Evolutionary conservation across 2,113 vertebrate genomes (phyloP).

Genomic region (Nothocercus nigrocapillus): DNA sequence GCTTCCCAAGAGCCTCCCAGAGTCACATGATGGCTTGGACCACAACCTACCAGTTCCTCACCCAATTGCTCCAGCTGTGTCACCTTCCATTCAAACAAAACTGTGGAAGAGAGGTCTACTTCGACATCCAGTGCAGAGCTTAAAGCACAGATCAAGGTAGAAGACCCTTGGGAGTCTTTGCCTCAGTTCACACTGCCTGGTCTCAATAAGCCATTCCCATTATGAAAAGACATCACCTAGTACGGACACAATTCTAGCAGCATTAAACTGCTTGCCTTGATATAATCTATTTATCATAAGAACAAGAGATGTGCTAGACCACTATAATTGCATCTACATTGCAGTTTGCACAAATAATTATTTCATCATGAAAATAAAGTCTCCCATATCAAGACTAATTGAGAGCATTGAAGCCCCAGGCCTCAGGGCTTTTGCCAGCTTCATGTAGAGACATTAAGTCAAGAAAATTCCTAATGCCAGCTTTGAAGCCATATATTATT

Average conservation of each 20-base stretch:
- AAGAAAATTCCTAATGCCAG: background rate
- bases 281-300: background rate
- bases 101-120: background rate
- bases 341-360: background rate
- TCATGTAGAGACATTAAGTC: background rate
- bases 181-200: accelerated
- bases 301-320: background rate
- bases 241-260: background rate
- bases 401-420: background rate
- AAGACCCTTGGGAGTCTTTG: accelerated
- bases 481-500: background rate
- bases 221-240: background rate
- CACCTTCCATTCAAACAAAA: background rate
- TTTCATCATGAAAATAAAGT: background rate
- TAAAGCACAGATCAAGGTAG: background rate
- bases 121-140: background rate
- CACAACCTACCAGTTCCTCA: background rate
- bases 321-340: background rate
- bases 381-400: background rate
- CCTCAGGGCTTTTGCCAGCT: background rate
- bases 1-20: background rate
- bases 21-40: background rate
- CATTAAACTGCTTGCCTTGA: background rate
- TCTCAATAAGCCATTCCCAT: background rate
- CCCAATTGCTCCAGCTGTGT: background rate